Percentiles rank a stretch among this genome's conserved stretches.
Conservation (phyloP, 2,888 invertebrate genomes). For the Phytoseiulus persimilis region DNA sequence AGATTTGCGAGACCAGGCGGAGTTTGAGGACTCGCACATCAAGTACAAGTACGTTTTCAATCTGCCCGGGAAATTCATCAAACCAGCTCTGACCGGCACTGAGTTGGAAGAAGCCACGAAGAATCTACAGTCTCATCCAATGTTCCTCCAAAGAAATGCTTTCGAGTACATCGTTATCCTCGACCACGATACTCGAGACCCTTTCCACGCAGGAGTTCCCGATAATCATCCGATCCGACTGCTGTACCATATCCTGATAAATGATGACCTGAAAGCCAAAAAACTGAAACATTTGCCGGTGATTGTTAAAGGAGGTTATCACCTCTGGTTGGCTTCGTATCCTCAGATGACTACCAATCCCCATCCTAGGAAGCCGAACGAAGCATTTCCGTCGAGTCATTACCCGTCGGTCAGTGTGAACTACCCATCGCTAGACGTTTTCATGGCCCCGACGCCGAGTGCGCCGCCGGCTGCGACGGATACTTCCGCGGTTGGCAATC, state of each 20-base stretch:
- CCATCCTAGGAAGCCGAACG: not conserved
- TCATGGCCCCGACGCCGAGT: not conserved
- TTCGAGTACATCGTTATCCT: not conserved
- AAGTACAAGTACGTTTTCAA: not conserved
- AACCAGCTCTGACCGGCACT: not conserved
- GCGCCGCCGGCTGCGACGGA: not conserved
- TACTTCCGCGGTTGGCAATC: not conserved
- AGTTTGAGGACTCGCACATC: not conserved
- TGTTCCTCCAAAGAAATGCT: not conserved
- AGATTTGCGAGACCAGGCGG: not conserved
- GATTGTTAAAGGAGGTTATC: not conserved
- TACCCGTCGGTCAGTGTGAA: not conserved
- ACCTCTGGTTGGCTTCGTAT: not conserved
- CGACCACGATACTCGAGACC: not conserved
- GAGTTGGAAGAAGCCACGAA: not conserved
- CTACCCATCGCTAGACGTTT: not conserved
- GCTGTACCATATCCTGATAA: not conserved
- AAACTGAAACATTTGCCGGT: not conserved
- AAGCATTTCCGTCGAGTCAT: not conserved
- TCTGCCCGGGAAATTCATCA: not conserved
- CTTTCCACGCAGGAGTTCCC: not conserved
- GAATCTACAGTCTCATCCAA: not conserved
- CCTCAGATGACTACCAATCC: not conserved
- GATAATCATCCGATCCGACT: not conserved
- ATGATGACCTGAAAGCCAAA: not conserved